phyloP scores from a whole-genome alignment of 2,797 vertebrate species.

The Falco peregrinus region DNA sequence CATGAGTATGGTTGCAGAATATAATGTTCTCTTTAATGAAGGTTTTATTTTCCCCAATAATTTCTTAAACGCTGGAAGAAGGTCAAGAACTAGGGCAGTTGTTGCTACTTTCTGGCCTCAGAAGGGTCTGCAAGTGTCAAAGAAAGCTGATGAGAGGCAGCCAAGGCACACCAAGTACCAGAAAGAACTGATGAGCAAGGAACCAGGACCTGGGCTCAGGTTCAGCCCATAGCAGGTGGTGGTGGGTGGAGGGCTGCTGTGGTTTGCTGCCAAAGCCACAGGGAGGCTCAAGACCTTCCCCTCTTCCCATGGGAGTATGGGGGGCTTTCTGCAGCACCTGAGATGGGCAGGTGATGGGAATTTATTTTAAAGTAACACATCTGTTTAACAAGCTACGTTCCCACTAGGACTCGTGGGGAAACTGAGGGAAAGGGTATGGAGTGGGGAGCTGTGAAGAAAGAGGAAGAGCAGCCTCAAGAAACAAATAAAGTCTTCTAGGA shows the following conservation, averaged over 20 bases:
- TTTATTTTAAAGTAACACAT: background rate
- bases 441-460: background rate
- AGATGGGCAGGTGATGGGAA: background rate
- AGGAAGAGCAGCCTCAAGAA: background rate
- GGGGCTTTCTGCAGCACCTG: background rate
- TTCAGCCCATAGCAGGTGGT: background rate
- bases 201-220: background rate
- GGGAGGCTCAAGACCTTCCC: background rate
- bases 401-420: background rate
- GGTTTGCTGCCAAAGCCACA: background rate
- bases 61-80: background rate
- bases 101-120: background rate
- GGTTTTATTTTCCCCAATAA: background rate
- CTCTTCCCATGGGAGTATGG: background rate
- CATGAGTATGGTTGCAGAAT: background rate
- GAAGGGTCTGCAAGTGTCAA: background rate
- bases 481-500: background rate
- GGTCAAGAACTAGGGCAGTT: background rate
- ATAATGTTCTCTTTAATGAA: background rate
- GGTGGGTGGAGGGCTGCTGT: background rate
- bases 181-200: background rate
- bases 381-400: fast-evolving
- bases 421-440: background rate
- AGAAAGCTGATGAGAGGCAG: background rate
- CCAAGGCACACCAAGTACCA: background rate